A percentile compares a stretch with the other conserved stretches of the same genome.
Evolutionary conservation across 2,888 invertebrate species (phyloP).

Genomic region (Vanessa cardui): DNA sequence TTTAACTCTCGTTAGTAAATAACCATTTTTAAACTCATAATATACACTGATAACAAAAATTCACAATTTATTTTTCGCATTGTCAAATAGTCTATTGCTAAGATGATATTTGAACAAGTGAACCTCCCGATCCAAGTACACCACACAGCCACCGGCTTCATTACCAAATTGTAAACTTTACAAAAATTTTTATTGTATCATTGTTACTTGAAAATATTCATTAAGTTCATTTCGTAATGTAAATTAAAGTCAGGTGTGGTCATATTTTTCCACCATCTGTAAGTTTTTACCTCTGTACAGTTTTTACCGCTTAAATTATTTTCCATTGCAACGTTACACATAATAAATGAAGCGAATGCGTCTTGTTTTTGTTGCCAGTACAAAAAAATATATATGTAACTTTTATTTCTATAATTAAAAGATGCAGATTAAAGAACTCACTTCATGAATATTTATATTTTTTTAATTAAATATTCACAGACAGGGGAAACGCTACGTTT

Average conservation of each 20-base stretch:
- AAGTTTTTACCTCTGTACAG: neutral
- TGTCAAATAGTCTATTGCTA: no score
- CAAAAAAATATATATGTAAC: constrained; percentile 2
- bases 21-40: no score
- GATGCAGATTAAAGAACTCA: constrained; percentile 11
- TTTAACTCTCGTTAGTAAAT: no score
- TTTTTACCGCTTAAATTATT: constrained; percentile 5
- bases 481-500: constrained; percentile 19
- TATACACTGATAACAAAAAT: no score
- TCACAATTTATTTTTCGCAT: no score
- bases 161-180: neutral
- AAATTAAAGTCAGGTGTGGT: constrained; percentile 11
- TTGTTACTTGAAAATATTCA: constrained; percentile 2
- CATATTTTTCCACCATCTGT: neutral
- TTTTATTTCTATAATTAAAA: constrained; percentile 24
- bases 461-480: constrained; percentile 28
- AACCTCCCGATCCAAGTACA: no score
- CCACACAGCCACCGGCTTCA: no score
- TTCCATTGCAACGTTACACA: constrained; percentile 7
- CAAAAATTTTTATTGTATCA: neutral
- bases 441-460: constrained; percentile 27
- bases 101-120: no score
- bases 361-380: constrained; percentile 2
- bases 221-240: neutral
- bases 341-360: constrained; percentile 3